Base-by-base conservation (phyloP, 2,113 vertebrate genomes). In the Tapirus terrestris region DNA sequence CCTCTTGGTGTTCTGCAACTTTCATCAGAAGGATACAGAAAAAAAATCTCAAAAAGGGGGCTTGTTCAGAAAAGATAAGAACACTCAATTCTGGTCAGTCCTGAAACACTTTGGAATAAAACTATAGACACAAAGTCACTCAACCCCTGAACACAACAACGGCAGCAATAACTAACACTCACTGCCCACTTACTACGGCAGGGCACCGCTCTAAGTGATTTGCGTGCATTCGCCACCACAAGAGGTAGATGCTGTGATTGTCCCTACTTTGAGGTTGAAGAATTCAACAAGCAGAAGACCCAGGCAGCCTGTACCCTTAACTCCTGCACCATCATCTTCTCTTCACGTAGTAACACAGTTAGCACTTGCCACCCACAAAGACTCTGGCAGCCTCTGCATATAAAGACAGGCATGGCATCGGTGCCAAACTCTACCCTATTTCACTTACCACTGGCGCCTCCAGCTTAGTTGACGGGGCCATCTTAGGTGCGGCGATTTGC, bases 131-230 rank as follows among this genome's bases (percentile, higher is more conserved):
- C 58, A 73, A 25, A 53, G 10, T 53, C 36, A 29, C 6, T 73
- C 17, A 31, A 5, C 6, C 65, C 53, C 75, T 0, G 21, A 51
- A 53, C 3, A 31, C 0, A 0, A 39, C 10, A 5, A 33, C 1
- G 5, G 14, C 4, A 3, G 21, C 27, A 6, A 16, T 27, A 29
- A 20, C 80, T 7, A 9, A 31, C 48, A 5, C 13, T 65, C 1
- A 7, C 4, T 0, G 23, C 36, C 31, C 27, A 13, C 36, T 17
- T 1, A 4, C 60, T 10, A 29, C 2, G 12, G 25, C 70, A 51
- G 4, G 6, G 70, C 48, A 0, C 87, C 2, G 9, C 33, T 7
- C 43, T 36, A 3, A 31, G n/a, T 27, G 72, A 79, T 18, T 0
- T 7, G 11, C 3, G 56, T 3, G 16, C 10, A 20, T 12, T 14